phyloP scores from a whole-genome alignment of 2,797 vertebrate species.

The Ispidina lecontei region DNA sequence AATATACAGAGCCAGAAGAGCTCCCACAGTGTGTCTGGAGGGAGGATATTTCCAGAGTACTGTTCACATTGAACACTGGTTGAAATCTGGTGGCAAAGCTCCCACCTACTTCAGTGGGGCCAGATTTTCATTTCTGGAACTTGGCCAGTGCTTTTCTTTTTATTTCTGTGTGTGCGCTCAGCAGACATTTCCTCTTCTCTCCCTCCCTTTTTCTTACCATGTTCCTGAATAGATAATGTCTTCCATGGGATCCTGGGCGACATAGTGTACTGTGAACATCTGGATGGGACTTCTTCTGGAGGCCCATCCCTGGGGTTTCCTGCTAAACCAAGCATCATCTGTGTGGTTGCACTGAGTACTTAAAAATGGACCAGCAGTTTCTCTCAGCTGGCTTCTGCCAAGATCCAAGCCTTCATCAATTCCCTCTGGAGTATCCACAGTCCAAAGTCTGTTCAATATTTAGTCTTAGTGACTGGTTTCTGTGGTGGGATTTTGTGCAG shows the following conservation, averaged over 20 bases:
- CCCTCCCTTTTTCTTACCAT: not conserved
- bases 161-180: not conserved
- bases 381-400: not conserved
- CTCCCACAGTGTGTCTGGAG: slow-evolving; percentile 42
- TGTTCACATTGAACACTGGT: not conserved
- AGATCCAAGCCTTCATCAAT: not conserved
- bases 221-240: not conserved
- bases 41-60: slow-evolving; percentile 21
- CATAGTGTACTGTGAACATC: not conserved
- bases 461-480: not conserved
- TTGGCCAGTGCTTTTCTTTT: not conserved
- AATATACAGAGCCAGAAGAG: slow-evolving; percentile 1
- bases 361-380: not conserved
- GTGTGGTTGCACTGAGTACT: not conserved
- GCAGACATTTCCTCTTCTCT: not conserved
- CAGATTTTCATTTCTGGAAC: slow-evolving; percentile 30
- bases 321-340: not conserved
- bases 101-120: not conserved
- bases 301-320: not conserved
- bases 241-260: not conserved
- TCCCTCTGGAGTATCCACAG: not conserved
- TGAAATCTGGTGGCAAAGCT: slow-evolving; percentile 22
- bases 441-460: not conserved
- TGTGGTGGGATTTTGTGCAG: not conserved
- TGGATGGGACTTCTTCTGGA: not conserved